phyloP scores from a whole-genome alignment of 1,140 invertebrate genomes.

The Cherax destructor region DNA sequence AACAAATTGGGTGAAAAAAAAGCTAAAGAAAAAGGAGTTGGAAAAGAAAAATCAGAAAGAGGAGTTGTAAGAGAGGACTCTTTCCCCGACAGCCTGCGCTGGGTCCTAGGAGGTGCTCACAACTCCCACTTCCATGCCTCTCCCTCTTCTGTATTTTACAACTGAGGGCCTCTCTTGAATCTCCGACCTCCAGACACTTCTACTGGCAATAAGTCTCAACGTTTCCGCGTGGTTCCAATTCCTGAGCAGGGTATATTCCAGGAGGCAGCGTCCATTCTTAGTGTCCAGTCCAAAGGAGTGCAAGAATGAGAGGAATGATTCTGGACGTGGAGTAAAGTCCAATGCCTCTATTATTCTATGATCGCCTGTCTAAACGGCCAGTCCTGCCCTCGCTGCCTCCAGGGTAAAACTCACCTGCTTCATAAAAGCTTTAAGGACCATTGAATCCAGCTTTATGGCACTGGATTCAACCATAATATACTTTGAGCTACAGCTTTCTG shows the following conservation, averaged over 20 bases:
- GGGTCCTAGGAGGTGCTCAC: not conserved
- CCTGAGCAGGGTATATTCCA: conserved; percentile 3
- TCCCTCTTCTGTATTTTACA: not conserved
- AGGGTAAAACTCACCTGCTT: not conserved
- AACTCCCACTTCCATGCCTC: not conserved
- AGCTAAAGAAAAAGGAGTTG: too few relatives aligned
- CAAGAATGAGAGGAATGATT: not conserved
- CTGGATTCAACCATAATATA: not conserved
- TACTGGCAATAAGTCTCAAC: conserved; percentile 14
- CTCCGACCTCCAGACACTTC: conserved; percentile 27
- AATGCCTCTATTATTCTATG: conserved; percentile 19
- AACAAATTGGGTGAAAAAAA: too few relatives aligned
- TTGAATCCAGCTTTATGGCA: not conserved
- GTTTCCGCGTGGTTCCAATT: conserved; percentile 18
- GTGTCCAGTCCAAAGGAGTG: not conserved
- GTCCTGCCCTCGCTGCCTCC: not conserved
- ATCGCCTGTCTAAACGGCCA: not conserved
- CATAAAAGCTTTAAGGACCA: not conserved
- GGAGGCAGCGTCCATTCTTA: not conserved
- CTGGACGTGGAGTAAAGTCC: not conserved
- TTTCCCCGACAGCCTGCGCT: too few relatives aligned
- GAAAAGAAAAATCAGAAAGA: too few relatives aligned
- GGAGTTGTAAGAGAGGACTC: too few relatives aligned
- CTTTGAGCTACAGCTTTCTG: not conserved
- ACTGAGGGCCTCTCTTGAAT: not conserved